Evolutionary conservation across 2,888 invertebrate genomes (phyloP).

Genomic region (Eupithecia subumbrata): DNA sequence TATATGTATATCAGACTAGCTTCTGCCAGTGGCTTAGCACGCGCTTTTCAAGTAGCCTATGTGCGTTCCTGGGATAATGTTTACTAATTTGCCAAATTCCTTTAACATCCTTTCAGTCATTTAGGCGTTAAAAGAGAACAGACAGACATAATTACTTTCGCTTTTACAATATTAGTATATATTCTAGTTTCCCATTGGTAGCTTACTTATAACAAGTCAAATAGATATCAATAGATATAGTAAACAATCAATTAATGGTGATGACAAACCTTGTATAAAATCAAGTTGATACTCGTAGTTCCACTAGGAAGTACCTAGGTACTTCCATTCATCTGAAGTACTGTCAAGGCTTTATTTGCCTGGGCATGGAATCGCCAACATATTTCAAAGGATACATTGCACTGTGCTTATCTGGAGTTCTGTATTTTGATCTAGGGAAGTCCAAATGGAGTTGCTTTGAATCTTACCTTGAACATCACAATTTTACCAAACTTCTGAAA

Average conservation of each 20-base stretch:
- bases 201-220: neutral
- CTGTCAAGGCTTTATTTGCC: slow-evolving; percentile 32
- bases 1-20: neutral
- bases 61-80: too few relatives aligned
- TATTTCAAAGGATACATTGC: slow-evolving; percentile 14
- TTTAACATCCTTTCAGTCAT: too few relatives aligned
- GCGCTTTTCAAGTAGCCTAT: too few relatives aligned
- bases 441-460: neutral
- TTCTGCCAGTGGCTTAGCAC: too few relatives aligned
- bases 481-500: slow-evolving; percentile 89
- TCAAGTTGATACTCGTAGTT: slow-evolving; percentile 5
- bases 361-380: neutral
- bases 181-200: slow-evolving; percentile 3
- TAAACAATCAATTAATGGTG: neutral
- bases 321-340: slow-evolving; percentile 26
- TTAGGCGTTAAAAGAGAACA: too few relatives aligned
- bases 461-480: slow-evolving; percentile 86
- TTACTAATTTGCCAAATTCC: too few relatives aligned
- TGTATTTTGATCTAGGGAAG: neutral
- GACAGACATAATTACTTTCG: too few relatives aligned
- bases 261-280: slow-evolving; percentile 29
- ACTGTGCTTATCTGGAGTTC: neutral
- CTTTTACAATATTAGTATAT: too few relatives aligned
- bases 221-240: neutral
- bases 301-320: neutral